Percentiles rank a stretch among this genome's conserved stretches.
These are phyloP conservation scores for Onychomys arenicola DNA, from an alignment of 2,797 vertebrate species.

Conservation along the genomic window DNA sequence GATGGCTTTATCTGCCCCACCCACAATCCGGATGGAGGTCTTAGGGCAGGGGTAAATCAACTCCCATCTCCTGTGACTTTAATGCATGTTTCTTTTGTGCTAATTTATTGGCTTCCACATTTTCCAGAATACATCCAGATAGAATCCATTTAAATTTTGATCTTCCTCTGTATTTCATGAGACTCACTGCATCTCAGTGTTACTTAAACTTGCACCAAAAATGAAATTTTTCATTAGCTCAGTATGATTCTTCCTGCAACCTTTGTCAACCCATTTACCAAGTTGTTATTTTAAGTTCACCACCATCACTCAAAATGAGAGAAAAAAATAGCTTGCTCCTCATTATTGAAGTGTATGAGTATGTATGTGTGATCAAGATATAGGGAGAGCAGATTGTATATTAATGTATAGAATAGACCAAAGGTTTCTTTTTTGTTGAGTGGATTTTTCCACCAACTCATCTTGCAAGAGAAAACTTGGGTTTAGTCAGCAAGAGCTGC, in stretches of 20 bases:
- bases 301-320: background rate
- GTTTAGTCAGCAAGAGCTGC: slow-evolving; percentile 30
- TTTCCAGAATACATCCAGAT: background rate
- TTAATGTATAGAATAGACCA: background rate
- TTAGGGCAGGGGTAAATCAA: background rate
- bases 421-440: background rate
- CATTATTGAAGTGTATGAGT: background rate
- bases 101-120: background rate
- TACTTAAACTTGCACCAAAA: background rate
- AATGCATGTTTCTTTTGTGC: background rate
- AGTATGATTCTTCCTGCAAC: background rate
- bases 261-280: slow-evolving; percentile 23
- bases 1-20: background rate
- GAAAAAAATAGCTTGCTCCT: background rate
- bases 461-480: background rate
- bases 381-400: background rate
- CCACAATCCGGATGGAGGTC: background rate
- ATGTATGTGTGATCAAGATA: background rate
- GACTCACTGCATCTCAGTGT: slow-evolving; percentile 53
- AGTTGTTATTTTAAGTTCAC: slow-evolving; percentile 18
- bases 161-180: slow-evolving; percentile 24
- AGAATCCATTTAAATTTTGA: slow-evolving; percentile 46
- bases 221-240: slow-evolving; percentile 24
- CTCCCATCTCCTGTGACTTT: background rate
- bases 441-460: background rate